Percentiles rank a stretch among this genome's conserved stretches.
Evolutionary conservation across 2,888 invertebrate genomes (phyloP).

Genomic region (Leptinotarsa haldemani): DNA sequence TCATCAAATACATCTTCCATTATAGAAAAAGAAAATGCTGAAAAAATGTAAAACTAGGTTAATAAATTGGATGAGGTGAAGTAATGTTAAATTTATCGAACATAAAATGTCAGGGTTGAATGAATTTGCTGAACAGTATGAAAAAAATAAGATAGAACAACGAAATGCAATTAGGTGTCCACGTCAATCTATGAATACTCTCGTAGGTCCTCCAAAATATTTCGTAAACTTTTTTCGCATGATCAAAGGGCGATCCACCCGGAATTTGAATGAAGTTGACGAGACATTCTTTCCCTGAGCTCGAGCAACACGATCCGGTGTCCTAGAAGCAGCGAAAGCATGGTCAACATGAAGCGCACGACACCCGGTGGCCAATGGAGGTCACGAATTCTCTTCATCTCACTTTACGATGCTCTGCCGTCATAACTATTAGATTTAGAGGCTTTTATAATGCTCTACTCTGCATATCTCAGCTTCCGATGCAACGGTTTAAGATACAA

Average conservation of each 20-base stretch:
- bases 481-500: constrained; percentile 8
- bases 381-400: constrained; percentile 54
- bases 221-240: neutral
- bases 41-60: too few species aligned
- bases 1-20: too few species aligned
- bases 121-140: too few species aligned
- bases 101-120: too few species aligned
- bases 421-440: constrained; percentile 52
- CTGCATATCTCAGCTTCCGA: constrained; percentile 20
- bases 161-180: too few species aligned
- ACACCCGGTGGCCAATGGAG: constrained; percentile 37
- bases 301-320: constrained; percentile 38
- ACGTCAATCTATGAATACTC: too few species aligned
- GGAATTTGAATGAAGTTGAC: constrained; percentile 17
- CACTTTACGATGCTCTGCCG: constrained; percentile 46
- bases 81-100: too few species aligned
- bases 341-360: constrained; percentile 55
- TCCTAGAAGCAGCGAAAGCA: constrained; percentile 50
- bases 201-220: too few species aligned
- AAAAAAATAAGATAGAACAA: too few species aligned
- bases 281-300: constrained; percentile 33
- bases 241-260: neutral
- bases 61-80: too few species aligned
- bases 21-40: too few species aligned
- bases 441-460: constrained; percentile 27